Evolutionary conservation across 2,797 vertebrate species (phyloP).

Genomic region (Lepilemur septentrionalis): DNA sequence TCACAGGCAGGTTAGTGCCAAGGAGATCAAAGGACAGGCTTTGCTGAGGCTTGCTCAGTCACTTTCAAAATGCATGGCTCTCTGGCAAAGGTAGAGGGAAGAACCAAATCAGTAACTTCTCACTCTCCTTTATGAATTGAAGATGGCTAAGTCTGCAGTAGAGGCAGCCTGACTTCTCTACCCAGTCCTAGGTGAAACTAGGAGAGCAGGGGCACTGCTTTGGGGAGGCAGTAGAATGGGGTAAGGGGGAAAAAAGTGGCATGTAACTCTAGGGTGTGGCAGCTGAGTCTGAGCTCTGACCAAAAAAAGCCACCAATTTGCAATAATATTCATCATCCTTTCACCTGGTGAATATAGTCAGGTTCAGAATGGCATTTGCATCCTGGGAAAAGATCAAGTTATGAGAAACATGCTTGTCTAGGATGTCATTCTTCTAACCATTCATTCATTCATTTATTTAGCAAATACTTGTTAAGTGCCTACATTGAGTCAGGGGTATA

Average conservation of each 20-base stretch:
- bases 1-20: not conserved
- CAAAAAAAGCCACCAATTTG: not conserved
- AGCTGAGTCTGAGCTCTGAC: not conserved
- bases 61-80: not conserved
- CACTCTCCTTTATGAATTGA: not conserved
- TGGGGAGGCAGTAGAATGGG: not conserved
- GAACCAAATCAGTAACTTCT: not conserved
- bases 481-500: not conserved
- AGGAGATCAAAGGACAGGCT: not conserved
- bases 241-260: not conserved
- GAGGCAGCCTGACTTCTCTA: not conserved
- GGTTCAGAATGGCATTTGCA: not conserved
- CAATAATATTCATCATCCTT: not conserved
- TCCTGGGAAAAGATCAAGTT: not conserved
- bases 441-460: not conserved
- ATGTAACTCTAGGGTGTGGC: not conserved
- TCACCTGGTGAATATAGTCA: not conserved
- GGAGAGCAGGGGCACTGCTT: not conserved
- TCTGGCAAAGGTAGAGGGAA: not conserved
- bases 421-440: not conserved
- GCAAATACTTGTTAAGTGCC: not conserved
- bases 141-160: not conserved
- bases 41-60: not conserved
- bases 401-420: not conserved
- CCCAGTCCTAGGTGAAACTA: not conserved